Conservation (phyloP, 1,140 invertebrate genomes). For the Drosophila repleta region DNA sequence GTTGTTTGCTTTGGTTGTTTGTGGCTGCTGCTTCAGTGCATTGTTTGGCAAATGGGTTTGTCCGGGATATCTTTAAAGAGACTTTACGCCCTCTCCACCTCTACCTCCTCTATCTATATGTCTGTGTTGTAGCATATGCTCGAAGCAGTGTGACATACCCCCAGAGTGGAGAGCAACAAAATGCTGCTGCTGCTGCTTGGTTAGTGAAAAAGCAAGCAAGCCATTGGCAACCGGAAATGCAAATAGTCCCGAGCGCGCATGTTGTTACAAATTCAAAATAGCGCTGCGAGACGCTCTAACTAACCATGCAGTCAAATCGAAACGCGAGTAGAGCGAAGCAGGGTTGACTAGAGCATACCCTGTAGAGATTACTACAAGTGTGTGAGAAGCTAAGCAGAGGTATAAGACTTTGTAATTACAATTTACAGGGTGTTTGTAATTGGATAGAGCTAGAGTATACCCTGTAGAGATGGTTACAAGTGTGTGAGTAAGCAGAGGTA, state of each 20-base stretch:
- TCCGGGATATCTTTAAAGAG: conserved; percentile 58
- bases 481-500: too few species aligned
- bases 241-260: conserved; percentile 74
- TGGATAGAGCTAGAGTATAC: too few species aligned
- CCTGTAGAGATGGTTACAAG: too few species aligned
- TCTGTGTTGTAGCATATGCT: conserved; percentile 15
- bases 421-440: too few species aligned
- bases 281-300: conserved; percentile 59
- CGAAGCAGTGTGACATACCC: conserved; percentile 64
- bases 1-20: conserved; percentile 13
- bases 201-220: conserved; percentile 34
- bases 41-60: conserved; percentile 48
- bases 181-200: conserved; percentile 7
- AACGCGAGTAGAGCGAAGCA: not conserved
- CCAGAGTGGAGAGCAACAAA: conserved; percentile 46
- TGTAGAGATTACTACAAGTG: not conserved
- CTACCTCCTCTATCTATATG: not conserved
- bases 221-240: conserved; percentile 77
- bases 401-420: too few species aligned
- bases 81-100: not conserved
- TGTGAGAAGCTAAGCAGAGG: too few species aligned
- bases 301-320: conserved; percentile 64
- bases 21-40: conserved; percentile 2
- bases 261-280: conserved; percentile 80
- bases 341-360: not conserved